Evolutionary conservation across 2,888 invertebrate genomes (phyloP), one percentile per base, ranked within the genome.

Genomic region (Anthrax anthrax): DNA sequence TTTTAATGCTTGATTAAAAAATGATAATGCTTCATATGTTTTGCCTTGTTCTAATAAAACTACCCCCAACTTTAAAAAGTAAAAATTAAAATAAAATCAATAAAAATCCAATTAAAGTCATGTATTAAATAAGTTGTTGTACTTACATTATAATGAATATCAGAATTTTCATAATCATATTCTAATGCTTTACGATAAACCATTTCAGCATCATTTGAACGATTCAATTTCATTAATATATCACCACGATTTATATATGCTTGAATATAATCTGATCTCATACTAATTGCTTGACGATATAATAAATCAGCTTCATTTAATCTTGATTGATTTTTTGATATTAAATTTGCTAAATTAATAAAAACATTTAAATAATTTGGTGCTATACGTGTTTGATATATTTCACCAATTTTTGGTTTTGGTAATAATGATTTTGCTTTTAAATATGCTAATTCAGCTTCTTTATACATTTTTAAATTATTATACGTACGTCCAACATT

Each of bases 161-260:
- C 92, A 1, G 92, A 90, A 70, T 92, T 92, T 57, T 84, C 87
- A 64, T 84, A 88, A 64, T 95, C 95, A 69, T 94, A 92, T 53
- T 88, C 75, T 43, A 96, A 70, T 3, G 95, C 96, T 58, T 86
- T 77, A 63, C 92, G 90, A 64, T 96, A 96, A 36, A 94, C 91
- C 62, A 90, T 86, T 64, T 91, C 88, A 0, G 95, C 95, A 65
- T 96, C 94, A 58, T 85, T 82, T 1, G 91, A 90, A 56, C 92
- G 81, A 70, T 94, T 94, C 58, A 95, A 71, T 70, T 91, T 94
- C 66, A 96, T 89, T 54, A 95, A 75, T 61, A 96, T 88, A 70
- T 96, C 95, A 0, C 95, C 96, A 47, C 95, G 79, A 71, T 96
- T 96, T 55, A 96, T 96, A 64, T 96, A 96, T 10, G 95, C 96